Percentiles rank a stretch among this genome's conserved stretches.
Evolutionary conservation across 2,113 vertebrate genomes (phyloP).

Genomic region (Pollimyrus isidori): DNA sequence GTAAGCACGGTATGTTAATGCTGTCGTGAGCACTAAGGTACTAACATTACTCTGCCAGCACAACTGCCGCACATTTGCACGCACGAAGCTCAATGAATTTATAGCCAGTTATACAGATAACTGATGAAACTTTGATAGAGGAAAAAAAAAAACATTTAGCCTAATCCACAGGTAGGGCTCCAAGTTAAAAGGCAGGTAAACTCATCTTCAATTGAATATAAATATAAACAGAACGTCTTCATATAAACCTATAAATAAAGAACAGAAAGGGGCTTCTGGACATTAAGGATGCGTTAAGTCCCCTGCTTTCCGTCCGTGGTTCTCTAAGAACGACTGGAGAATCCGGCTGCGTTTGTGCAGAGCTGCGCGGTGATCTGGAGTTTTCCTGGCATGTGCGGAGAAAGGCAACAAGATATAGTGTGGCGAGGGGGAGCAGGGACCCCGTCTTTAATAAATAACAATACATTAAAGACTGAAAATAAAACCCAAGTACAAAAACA

Average conservation of each 20-base stretch:
- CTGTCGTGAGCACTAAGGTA: background rate
- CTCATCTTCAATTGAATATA: background rate
- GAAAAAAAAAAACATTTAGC: background rate
- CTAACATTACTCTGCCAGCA: background rate
- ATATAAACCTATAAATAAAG: background rate
- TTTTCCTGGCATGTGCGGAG: background rate
- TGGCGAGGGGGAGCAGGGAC: slow-evolving; percentile 33
- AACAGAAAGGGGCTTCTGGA: background rate
- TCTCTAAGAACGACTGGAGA: background rate
- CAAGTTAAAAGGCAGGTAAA: background rate
- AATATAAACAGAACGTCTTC: background rate
- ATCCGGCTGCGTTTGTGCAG: too few species aligned
- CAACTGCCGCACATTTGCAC: background rate
- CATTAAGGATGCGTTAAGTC: background rate
- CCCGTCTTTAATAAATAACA: slow-evolving; percentile 46
- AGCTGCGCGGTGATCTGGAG: background rate
- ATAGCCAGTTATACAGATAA: background rate
- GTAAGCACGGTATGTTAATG: background rate
- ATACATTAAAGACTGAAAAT: slow-evolving; percentile 35
- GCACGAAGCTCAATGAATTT: background rate
- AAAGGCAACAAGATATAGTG: slow-evolving; percentile 14
- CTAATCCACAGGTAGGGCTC: background rate
- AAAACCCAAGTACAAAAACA: slow-evolving; percentile 31
- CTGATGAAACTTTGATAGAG: background rate
- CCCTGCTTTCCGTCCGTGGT: background rate